Evolutionary conservation across 2,797 vertebrate species (phyloP).

Genomic region (Simalia tracyae): DNA sequence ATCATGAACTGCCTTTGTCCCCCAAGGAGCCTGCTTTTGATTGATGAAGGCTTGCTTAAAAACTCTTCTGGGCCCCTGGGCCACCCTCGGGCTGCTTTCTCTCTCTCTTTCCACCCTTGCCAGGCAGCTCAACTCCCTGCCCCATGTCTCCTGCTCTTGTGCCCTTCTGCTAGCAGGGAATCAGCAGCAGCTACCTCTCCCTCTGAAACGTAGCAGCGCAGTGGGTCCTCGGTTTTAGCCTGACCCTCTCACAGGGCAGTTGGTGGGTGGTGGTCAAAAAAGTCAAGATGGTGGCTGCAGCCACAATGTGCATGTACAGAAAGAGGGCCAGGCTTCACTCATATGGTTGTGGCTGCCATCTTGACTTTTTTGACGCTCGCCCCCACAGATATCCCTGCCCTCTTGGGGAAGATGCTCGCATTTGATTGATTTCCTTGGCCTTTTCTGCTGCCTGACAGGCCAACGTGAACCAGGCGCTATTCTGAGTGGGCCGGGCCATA

Average conservation of each 20-base stretch:
- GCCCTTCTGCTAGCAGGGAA: background rate
- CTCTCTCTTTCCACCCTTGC: background rate
- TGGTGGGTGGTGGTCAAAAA: background rate
- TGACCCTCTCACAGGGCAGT: background rate
- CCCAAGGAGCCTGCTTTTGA: background rate
- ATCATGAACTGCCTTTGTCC: background rate
- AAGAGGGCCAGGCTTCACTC: background rate
- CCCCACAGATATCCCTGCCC: background rate
- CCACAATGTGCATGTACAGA: background rate
- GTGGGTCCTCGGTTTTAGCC: background rate
- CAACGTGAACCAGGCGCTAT: background rate
- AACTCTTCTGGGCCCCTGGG: background rate
- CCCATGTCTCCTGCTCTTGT: background rate
- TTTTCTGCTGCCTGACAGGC: background rate
- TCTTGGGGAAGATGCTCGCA: background rate
- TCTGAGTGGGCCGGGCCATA: background rate
- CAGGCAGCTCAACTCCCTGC: background rate
- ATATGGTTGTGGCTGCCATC: background rate
- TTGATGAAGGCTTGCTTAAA: background rate
- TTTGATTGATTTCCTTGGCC: background rate
- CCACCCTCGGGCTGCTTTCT: background rate
- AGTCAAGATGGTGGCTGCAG: background rate
- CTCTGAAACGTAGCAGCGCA: background rate
- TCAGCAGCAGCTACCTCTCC: background rate
- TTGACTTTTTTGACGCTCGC: background rate